Evolutionary conservation across 2,797 vertebrate genomes (phyloP).

Genomic region (Channallabes apus): DNA sequence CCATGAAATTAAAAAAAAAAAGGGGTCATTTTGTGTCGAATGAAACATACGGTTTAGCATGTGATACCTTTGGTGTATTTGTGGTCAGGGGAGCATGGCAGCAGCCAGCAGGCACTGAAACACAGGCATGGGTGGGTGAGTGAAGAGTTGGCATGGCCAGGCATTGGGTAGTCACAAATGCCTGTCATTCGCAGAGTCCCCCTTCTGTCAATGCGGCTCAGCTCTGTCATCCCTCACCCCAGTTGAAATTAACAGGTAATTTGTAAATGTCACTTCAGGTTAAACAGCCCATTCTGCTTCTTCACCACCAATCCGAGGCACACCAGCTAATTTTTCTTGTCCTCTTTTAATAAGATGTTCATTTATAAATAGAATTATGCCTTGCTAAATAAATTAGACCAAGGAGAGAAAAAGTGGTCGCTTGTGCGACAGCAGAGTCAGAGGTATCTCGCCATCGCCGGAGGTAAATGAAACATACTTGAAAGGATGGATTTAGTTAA

Average conservation of each 20-base stretch:
- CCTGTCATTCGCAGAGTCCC: conserved; percentile 88
- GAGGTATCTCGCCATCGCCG: conserved; percentile 83
- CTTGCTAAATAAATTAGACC: conserved; percentile 97
- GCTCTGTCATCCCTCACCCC: conserved; percentile 97
- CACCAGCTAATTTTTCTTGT: conserved; percentile 94
- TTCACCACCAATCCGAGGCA: conserved; percentile 90
- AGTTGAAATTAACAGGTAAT: conserved; percentile 99
- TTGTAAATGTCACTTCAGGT: conserved; percentile 99
- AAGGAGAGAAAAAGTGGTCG: conserved; percentile 75
- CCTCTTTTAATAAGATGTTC: conserved; percentile 98
- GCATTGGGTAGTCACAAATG: conserved; percentile 71
- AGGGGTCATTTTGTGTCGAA: conserved; percentile 22
- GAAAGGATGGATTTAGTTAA: conserved; percentile 87
- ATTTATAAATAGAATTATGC: conserved; percentile 99
- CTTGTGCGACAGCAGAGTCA: conserved; percentile 63
- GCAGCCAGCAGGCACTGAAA: conserved; percentile 22
- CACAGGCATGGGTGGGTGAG: conserved; percentile 43
- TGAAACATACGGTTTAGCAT: conserved; percentile 30
- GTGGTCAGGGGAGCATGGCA: not conserved
- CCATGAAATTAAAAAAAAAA: not conserved
- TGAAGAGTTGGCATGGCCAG: conserved; percentile 74
- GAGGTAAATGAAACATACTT: conserved; percentile 91
- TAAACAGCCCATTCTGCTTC: conserved; percentile 98
- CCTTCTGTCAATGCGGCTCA: conserved; percentile 94
- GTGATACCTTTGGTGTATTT: conserved; percentile 3